These are phyloP conservation scores for Blastobasis adustella DNA, from an alignment of 2,888 invertebrate species.

Conservation along the genomic window DNA sequence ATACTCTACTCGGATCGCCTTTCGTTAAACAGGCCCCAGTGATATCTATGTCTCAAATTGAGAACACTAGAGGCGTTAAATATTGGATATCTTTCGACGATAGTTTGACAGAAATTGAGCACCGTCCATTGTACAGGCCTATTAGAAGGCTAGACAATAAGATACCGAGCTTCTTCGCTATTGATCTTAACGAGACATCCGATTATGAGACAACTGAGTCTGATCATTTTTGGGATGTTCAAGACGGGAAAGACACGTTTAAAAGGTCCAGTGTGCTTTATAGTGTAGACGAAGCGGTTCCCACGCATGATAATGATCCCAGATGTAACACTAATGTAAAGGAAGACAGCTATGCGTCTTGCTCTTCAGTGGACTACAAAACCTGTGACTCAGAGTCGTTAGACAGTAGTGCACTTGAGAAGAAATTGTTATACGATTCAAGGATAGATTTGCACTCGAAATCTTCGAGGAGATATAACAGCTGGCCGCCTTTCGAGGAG, in stretches of 20 bases:
- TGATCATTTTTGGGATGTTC: background rate
- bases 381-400: slow-evolving; percentile 24
- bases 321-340: too few relatives aligned
- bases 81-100: slow-evolving; percentile 67
- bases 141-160: slow-evolving; percentile 27
- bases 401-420: slow-evolving; percentile 17
- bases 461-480: slow-evolving; percentile 29
- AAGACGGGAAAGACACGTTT: slow-evolving; percentile 1
- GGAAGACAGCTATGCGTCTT: slow-evolving; percentile 21
- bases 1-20: slow-evolving; percentile 42
- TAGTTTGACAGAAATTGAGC: slow-evolving; percentile 19
- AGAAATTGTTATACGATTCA: slow-evolving; percentile 35
- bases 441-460: slow-evolving; percentile 22
- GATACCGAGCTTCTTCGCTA: slow-evolving; percentile 46
- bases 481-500: slow-evolving; percentile 63
- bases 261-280: slow-evolving; percentile 16
- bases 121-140: slow-evolving; percentile 9
- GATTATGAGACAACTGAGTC: background rate
- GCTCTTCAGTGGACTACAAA: slow-evolving; percentile 25
- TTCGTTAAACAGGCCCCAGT: slow-evolving; percentile 45
- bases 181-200: slow-evolving; percentile 21
- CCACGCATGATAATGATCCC: background rate
- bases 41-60: slow-evolving; percentile 56
- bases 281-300: slow-evolving; percentile 10
- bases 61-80: slow-evolving; percentile 54